Conservation (phyloP, 1,140 invertebrate species). For the Euwallacea fornicatus region DNA sequence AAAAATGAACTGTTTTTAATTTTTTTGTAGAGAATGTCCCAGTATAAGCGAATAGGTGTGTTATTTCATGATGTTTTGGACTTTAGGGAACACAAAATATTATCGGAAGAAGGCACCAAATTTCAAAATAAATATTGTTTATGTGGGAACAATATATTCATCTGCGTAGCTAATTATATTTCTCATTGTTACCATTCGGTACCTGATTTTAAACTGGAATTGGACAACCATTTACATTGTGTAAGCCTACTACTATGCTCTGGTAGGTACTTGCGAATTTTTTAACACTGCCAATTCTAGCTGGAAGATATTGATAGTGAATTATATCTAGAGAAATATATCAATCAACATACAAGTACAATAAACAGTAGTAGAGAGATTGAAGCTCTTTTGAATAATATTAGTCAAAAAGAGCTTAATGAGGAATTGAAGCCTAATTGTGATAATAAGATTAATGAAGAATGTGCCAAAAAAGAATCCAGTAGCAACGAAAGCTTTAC, state of each 20-base stretch:
- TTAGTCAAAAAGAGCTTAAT: constrained; percentile 3
- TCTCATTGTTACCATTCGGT: constrained; percentile 5
- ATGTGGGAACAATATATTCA: constrained; percentile 9
- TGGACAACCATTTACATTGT: constrained; percentile 1
- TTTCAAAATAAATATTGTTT: constrained; percentile 23
- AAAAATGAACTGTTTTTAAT: no score
- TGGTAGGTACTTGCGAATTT: not conserved
- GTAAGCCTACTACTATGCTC: constrained; percentile 6
- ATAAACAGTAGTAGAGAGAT: constrained; percentile 3
- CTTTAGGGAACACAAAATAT: constrained; percentile 13
- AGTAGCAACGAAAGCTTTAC: not conserved
- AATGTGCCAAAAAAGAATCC: constrained; percentile 17
- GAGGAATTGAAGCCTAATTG: constrained; percentile 13
- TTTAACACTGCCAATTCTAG: no score
- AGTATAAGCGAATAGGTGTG: not conserved
- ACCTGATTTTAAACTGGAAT: constrained; percentile 9
- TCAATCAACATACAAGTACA: not conserved
- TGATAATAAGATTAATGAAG: constrained; percentile 13
- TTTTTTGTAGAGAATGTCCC: not conserved
- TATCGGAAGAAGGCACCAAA: not conserved
- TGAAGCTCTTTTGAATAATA: not conserved
- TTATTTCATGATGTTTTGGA: constrained; percentile 8
- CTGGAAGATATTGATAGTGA: no score
- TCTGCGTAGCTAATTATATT: not conserved
- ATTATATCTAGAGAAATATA: constrained; percentile 9